Base-by-base conservation (phyloP, 2,797 vertebrate species). In the Brachyrhaphis roseni region DNA sequence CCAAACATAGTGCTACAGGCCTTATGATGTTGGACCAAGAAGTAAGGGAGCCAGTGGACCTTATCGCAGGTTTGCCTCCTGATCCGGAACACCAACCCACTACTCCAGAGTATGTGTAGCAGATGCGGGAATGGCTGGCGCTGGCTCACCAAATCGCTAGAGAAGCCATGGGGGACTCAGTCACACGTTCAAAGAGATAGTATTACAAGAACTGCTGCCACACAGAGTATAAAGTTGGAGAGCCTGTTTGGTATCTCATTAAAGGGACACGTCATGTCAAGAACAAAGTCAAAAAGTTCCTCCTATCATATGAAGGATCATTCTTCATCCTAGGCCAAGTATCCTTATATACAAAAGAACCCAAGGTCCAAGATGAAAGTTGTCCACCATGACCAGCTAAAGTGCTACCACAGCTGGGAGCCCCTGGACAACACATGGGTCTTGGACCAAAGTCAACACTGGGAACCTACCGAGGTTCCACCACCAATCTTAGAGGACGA, bases 1-100 rank as follows among this genome's bases (percentile, higher is more conserved):
- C 46, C 20, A 74, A 72, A 7, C 71, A 78, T 0, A 53, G 43
- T 15, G n/a, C 75, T 0, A 86, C 76, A 2, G 59, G 74, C 1
- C 74, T 71, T 8, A 80, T 87, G 81, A 39, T 86, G 23, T 84
- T 86, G 0, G 66, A 83, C 10, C 2, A 6, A 3, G 78, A 90
- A 53, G n/a, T 85, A 5, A 85, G 45, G 55, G 79, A 85, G 4
- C 74, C 53, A 0, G 47, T 88, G 12, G 80, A 82, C 11, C 72
- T 84, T 20, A 75, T 81, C 2, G 34, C 55, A 2, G 76, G 81
- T 8, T 8, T 82, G 11, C 76, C 74, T 8, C 47, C 47, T 0
- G 80, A 84, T 43, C 4, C 3, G 2, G 80, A 75, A 4, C 23
- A 20, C 16, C 15, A 41, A 20, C 13, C 15, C 12, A 12, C 47